Base-by-base conservation (phyloP, 1,140 invertebrate genomes). In the Lordiphosa mommai region DNA sequence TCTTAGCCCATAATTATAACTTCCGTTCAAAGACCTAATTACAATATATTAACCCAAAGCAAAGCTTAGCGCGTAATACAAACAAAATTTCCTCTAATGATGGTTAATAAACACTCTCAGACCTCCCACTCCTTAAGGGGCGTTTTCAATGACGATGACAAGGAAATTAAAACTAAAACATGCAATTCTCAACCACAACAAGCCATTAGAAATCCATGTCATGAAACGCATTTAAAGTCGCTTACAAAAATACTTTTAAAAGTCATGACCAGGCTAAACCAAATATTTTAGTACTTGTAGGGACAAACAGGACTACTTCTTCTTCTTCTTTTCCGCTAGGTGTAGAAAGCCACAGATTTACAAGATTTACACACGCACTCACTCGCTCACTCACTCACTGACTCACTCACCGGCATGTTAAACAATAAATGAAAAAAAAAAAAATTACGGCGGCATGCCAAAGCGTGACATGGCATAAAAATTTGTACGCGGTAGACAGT, bases 351-450 rank as follows among this genome's bases (percentile, higher is more conserved):
- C 59, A 60, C 52, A 76, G 71, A 82, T 82, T 80, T 80, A 80
- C 76, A 82, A 82, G 76, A 82, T 82, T 82, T 84, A 68, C 61
- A 76, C 66, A 76, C 74, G 74, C 73, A 77, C 51, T 64, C 55
- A 69, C 44, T 23, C 27, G 33, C 29, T 34, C 34, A 44, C 38
- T 16, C 34, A 44, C 16, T 29, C 20, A 46, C 4, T 14, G 4
- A 40, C 29, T 16, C 12, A 33, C 7, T 29, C 13, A 29, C n/a
- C 14, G 16, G 27, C 60, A 82, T 67, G 66, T 71, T 63, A 60
- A 79, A 80, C 66, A 80, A 71, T 70, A 70, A 82, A 80, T 82
- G 37, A 50, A 60, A 53, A 58, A 63, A 57, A 58, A 58, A 72
- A 50, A 60, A 77, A 79, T 56, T 57, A 56, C 44, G 63, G 70